These are phyloP conservation scores for Rachycentron canadum DNA, from an alignment of 2,797 vertebrate species.

Conservation along the genomic window DNA sequence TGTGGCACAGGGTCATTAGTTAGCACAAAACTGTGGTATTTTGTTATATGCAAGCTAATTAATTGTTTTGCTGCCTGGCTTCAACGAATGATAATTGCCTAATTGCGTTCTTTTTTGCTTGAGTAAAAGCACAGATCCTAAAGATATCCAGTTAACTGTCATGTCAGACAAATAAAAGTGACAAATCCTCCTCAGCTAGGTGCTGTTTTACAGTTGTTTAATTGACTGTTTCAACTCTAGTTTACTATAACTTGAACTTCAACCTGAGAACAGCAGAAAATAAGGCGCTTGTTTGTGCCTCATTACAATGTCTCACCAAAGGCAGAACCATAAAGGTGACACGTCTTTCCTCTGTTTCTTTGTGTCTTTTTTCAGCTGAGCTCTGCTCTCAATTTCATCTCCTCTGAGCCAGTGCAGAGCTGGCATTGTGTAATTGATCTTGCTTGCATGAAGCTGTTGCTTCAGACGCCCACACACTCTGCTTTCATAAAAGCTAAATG, in stretches of 20 bases:
- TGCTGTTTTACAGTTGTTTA: not conserved
- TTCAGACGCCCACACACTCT: not conserved
- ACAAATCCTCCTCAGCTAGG: not conserved
- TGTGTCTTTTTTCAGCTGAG: not conserved
- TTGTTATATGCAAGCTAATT: not conserved
- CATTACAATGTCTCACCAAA: not conserved
- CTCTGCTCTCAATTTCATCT: slow-evolving; percentile 3
- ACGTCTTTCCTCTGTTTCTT: not conserved
- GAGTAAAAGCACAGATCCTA: not conserved
- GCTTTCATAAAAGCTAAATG: not conserved
- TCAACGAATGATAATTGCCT: not conserved
- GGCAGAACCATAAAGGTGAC: not conserved
- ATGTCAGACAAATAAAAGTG: not conserved
- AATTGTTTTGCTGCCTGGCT: not conserved
- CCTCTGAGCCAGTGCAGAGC: not conserved
- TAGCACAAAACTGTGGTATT: slow-evolving; percentile 9
- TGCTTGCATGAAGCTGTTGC: not conserved
- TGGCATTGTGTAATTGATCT: not conserved
- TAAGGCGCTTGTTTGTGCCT: not conserved
- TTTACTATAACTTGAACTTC: not conserved
- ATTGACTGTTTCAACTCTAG: not conserved
- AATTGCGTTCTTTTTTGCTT: not conserved
- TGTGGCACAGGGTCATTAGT: slow-evolving; percentile 39
- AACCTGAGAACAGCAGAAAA: slow-evolving; percentile 13
- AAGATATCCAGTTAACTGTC: not conserved